Evolutionary conservation across 2,888 invertebrate genomes (phyloP).

Genomic region (Anodontia alba): DNA sequence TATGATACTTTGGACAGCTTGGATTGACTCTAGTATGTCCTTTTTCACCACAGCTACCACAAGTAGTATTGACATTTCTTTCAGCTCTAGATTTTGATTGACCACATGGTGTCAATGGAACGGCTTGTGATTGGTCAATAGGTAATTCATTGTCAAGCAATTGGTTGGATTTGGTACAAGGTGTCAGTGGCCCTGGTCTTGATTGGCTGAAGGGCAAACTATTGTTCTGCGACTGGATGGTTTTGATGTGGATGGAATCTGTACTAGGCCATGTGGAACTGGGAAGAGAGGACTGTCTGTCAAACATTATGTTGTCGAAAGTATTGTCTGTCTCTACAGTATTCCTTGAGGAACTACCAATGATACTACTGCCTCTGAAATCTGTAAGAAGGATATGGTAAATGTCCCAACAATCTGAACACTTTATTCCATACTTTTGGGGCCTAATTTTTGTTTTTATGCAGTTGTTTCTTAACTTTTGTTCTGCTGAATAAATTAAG

Average conservation of each 20-base stretch:
- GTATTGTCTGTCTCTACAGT: not conserved
- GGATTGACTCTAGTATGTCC: constrained; percentile 56
- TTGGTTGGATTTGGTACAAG: not conserved
- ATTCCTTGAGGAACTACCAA: not conserved
- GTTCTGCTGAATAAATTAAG: too few relatives aligned
- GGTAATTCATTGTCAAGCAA: not conserved
- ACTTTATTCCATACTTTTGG: too few relatives aligned
- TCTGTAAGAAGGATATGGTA: too few relatives aligned
- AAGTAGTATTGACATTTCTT: constrained; percentile 43
- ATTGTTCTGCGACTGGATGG: not conserved
- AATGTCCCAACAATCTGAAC: too few relatives aligned
- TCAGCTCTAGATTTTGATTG: constrained; percentile 28
- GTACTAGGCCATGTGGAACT: too few relatives aligned
- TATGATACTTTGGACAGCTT: constrained; percentile 57
- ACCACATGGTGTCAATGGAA: constrained; percentile 28
- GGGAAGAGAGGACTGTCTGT: too few relatives aligned
- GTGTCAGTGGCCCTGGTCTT: not conserved
- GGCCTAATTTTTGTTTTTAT: too few relatives aligned
- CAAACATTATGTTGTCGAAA: too few relatives aligned
- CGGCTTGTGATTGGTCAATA: not conserved
- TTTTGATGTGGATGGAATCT: not conserved
- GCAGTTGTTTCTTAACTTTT: too few relatives aligned
- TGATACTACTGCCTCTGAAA: too few relatives aligned
- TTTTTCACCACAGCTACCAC: constrained; percentile 63
- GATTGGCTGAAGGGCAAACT: not conserved